Conservation (phyloP, 2,797 vertebrate species). For the Discoglossus pictus region DNA sequence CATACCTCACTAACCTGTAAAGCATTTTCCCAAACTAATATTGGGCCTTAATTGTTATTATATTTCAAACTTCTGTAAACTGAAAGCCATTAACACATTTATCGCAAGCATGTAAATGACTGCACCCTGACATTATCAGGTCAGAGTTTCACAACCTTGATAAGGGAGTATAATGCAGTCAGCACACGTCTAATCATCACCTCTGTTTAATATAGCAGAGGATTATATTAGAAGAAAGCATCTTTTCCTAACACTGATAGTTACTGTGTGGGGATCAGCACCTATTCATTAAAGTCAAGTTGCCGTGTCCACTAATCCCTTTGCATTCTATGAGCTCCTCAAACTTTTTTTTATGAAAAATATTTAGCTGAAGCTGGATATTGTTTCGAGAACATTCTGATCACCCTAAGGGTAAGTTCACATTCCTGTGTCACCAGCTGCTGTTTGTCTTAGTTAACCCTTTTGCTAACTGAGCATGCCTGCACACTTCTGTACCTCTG, state of each 20-base stretch:
- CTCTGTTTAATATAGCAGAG: slow-evolving; percentile 37
- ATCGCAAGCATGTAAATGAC: slow-evolving; percentile 35
- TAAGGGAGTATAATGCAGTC: slow-evolving; percentile 39
- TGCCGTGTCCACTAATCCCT: slow-evolving; percentile 51
- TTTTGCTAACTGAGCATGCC: background rate
- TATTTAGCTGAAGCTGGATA: slow-evolving; percentile 47
- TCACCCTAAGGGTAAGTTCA: slow-evolving; percentile 44
- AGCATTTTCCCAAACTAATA: too few relatives aligned
- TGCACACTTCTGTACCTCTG: too few relatives aligned
- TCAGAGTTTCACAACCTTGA: slow-evolving; percentile 24
- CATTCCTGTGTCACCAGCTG: slow-evolving; percentile 45
- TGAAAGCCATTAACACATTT: slow-evolving; percentile 25
- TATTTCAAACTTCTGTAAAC: slow-evolving; percentile 23
- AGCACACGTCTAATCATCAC: slow-evolving; percentile 37
- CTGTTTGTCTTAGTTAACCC: slow-evolving; percentile 33
- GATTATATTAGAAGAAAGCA: slow-evolving; percentile 46
- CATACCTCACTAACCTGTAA: too few relatives aligned
- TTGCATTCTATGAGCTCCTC: slow-evolving; percentile 30
- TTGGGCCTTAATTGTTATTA: background rate
- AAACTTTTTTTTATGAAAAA: slow-evolving; percentile 42
- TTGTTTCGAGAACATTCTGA: slow-evolving; percentile 45
- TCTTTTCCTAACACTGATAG: slow-evolving; percentile 45
- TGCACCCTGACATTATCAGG: slow-evolving; percentile 23
- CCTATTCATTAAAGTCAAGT: slow-evolving; percentile 52
- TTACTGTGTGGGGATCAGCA: slow-evolving; percentile 46